phyloP scores from a whole-genome alignment of 2,797 vertebrate species.

The Amphiprion clarkii region DNA sequence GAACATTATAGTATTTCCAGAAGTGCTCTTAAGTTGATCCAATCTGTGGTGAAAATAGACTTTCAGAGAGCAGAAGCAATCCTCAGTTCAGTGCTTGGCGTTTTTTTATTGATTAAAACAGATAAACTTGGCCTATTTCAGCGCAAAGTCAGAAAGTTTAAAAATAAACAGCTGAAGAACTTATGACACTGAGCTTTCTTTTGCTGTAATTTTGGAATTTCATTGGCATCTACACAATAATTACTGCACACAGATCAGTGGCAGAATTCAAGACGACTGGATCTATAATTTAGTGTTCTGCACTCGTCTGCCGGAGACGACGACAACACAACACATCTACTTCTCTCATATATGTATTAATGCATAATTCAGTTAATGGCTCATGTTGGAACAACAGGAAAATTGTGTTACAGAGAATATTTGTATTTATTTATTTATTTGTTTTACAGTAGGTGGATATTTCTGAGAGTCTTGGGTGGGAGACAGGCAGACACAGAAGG shows the following conservation, averaged over 20 bases:
- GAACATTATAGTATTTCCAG: conserved; percentile 25
- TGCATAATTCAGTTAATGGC: conserved; percentile 41
- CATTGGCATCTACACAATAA: background rate
- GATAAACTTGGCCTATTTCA: background rate
- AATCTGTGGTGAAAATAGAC: conserved; percentile 11
- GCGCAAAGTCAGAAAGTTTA: background rate
- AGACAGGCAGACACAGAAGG: background rate
- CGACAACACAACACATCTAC: conserved; percentile 37
- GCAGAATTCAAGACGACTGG: conserved; percentile 30
- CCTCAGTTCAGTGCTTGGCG: background rate
- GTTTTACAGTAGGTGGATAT: background rate
- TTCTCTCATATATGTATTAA: conserved; percentile 16
- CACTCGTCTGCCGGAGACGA: conserved; percentile 8
- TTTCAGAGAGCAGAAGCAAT: conserved; percentile 10
- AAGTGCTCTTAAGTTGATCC: conserved; percentile 25
- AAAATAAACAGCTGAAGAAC: conserved; percentile 4
- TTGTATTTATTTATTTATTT: background rate
- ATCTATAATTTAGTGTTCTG: conserved; percentile 56
- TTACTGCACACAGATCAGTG: background rate
- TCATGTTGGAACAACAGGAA: conserved; percentile 15
- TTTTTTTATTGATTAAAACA: conserved; percentile 20
- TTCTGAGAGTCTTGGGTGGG: background rate
- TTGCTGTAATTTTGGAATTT: conserved; percentile 11
- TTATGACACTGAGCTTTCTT: background rate
- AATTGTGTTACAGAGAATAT: background rate